Evolutionary conservation across 2,888 invertebrate genomes (phyloP).

Genomic region (Chrysolina oricalcia): DNA sequence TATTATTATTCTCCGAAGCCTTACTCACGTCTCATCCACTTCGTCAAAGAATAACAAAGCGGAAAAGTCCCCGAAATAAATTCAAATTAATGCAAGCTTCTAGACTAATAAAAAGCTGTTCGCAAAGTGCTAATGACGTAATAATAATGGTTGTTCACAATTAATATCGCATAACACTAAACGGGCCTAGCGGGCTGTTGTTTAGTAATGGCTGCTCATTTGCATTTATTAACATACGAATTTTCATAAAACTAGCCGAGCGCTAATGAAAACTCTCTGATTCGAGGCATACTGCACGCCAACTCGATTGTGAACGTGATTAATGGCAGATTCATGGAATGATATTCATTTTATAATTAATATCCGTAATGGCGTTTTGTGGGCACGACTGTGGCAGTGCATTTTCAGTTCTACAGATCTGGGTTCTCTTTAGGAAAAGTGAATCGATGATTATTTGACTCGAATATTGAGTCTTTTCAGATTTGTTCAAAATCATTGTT

Average conservation of each 20-base stretch:
- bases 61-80: conserved; percentile 54
- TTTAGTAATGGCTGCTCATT: conserved; percentile 65
- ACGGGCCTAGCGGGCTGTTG: conserved; percentile 63
- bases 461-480: no score
- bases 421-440: no score
- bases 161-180: conserved; percentile 71
- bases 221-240: conserved; percentile 68
- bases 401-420: no score
- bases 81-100: conserved; percentile 67
- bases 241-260: conserved; percentile 58
- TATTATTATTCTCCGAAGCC: not conserved
- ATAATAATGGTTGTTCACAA: conserved; percentile 72
- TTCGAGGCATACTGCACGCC: conserved; percentile 39
- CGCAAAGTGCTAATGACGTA: conserved; percentile 71
- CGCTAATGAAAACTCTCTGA: conserved; percentile 50
- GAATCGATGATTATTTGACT: no score
- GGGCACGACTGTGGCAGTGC: not conserved
- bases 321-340: conserved; percentile 14
- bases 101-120: conserved; percentile 65
- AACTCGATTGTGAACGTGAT: conserved; percentile 18
- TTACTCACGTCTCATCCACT: conserved; percentile 24
- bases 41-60: conserved; percentile 37
- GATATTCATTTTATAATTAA: conserved; percentile 9
- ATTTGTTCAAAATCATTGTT: no score
- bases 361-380: conserved; percentile 5